Percentiles rank a stretch among this genome's conserved stretches.
Conservation (phyloP, 2,888 invertebrate genomes). For the Phalera bucephala region DNA sequence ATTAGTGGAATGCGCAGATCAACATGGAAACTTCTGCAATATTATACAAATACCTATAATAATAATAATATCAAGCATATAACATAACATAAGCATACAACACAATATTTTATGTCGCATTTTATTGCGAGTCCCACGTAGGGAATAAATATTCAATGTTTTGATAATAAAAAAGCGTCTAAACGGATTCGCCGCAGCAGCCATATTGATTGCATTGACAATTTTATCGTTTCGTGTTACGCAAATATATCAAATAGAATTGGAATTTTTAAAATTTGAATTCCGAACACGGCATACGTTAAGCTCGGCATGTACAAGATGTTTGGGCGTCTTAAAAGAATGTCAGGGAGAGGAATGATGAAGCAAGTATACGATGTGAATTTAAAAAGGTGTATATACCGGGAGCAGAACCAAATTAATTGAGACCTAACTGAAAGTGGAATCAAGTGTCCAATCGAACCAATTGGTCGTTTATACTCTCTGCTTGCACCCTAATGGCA, state of each 20-base stretch:
- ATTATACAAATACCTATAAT: too few relatives aligned
- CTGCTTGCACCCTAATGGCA: too few relatives aligned
- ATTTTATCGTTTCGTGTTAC: conserved; percentile 38
- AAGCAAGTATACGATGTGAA: too few relatives aligned
- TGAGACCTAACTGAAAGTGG: too few relatives aligned
- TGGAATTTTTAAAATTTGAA: conserved; percentile 35
- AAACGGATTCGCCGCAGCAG: conserved; percentile 29
- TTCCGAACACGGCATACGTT: conserved; percentile 34
- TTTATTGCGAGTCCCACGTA: conserved; percentile 11
- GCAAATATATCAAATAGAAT: conserved; percentile 34
- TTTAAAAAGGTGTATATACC: too few relatives aligned
- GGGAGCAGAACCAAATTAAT: too few relatives aligned
- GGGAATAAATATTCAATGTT: conserved; percentile 28
- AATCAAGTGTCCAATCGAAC: too few relatives aligned
- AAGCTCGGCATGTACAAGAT: conserved; percentile 7
- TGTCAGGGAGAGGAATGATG: too few relatives aligned
- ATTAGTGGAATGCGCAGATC: too few relatives aligned
- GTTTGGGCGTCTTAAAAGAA: too few relatives aligned
- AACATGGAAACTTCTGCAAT: not conserved
- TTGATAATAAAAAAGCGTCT: conserved; percentile 25
- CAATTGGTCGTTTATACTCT: too few relatives aligned
- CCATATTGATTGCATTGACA: conserved; percentile 39
- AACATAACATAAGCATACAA: conserved; percentile 16
- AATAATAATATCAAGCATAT: conserved; percentile 9
- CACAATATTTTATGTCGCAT: conserved; percentile 14